These are phyloP conservation scores for Tringa solitaria DNA, from an alignment of 2,113 vertebrate species.

Conservation along the genomic window DNA sequence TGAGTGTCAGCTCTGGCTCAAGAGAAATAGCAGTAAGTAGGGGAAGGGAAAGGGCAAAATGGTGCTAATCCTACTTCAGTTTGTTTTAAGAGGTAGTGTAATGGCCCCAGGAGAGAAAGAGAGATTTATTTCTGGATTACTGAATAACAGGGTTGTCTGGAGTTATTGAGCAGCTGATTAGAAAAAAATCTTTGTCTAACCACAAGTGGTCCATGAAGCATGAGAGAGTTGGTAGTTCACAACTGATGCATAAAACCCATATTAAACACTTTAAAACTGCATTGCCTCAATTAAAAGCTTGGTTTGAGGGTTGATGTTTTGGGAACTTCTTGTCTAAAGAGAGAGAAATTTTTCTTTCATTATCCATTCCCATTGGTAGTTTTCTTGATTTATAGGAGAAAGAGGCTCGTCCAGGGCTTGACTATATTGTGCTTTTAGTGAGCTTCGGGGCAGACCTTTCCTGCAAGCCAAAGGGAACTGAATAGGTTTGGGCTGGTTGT, in stretches of 20 bases:
- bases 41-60: background rate
- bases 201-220: background rate
- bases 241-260: background rate
- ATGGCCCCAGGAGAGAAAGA: background rate
- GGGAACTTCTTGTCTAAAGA: background rate
- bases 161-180: constrained; percentile 27
- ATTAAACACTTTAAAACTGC: background rate
- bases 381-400: constrained; percentile 1
- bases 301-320: background rate
- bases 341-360: background rate
- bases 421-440: background rate
- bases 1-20: background rate
- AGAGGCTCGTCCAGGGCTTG: background rate
- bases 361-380: background rate
- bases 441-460: background rate
- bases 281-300: background rate
- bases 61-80: constrained; percentile 28
- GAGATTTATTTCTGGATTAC: constrained; percentile 41
- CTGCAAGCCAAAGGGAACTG: background rate
- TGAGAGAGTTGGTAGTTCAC: background rate
- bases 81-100: constrained; percentile 16
- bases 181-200: constrained; percentile 20
- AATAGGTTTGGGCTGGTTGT: background rate
- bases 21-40: background rate
- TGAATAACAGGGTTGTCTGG: constrained; percentile 15